Evolutionary conservation across 2,797 vertebrate species (phyloP), one percentile per base, ranked within the genome.

Genomic region (Silurus aristotelis): DNA sequence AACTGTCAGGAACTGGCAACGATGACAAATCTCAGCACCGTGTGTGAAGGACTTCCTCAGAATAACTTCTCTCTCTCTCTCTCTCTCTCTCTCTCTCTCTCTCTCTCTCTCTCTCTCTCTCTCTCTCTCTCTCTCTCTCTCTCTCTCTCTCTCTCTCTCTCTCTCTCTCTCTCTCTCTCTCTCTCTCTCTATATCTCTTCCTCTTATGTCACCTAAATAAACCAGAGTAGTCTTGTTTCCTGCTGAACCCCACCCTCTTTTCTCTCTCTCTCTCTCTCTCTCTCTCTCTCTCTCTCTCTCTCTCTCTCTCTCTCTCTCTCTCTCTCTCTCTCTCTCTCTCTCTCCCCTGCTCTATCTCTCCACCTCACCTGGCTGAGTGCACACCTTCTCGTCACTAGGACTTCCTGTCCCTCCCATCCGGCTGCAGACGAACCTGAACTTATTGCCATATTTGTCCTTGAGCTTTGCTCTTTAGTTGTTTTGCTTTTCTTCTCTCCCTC

Each of bases 361-460:
- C 72, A 31, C 80, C 83, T 67, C 6, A 77, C 84, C 78, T 84
- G 55, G 3, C 80, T 25, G 48, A 55, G 55, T 43, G 63, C 90
- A 89, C 92, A 93, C 92, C 92, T 85, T 93, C 84, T 83, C 79
- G 71, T 89, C 78, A 83, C 71, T 64, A 79, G 80, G 64, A 80
- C 86, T 90, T 92, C 90, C 84, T 81, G 87, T 83, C 81, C 76
- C 84, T 91, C 87, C 87, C 83, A 88, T 86, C 81, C 56, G 27
- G 85, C 87, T 84, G 31, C 38, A 58, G 22, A 83, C 83, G 71
- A 56, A 77, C n/a, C 1, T 2, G 84, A 80, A 87, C 56, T 85
- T 82, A 90, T 89, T 48, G 83, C 87, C 90, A 88, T 92, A 90
- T 92, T 89, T 90, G 88, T 91, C 79, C 61, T 52, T 61, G 27